Percentiles rank a stretch among this genome's conserved stretches.
Evolutionary conservation across 2,888 invertebrate species (phyloP).

Genomic region (Odontocolon sp.): DNA sequence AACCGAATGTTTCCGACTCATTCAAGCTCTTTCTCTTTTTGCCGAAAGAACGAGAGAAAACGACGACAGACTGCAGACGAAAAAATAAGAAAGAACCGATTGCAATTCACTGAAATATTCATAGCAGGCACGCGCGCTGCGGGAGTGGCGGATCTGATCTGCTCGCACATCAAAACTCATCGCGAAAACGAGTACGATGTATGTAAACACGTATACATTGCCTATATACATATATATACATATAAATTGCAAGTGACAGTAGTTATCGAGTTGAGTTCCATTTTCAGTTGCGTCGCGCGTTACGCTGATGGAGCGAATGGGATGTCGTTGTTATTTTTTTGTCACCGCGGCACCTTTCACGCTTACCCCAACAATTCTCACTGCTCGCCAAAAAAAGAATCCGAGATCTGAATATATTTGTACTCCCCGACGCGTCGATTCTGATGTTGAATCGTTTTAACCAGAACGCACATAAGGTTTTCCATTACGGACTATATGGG

Average conservation of each 20-base stretch:
- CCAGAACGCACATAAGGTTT: neutral
- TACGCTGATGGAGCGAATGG: conserved; percentile 29
- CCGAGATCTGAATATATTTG: conserved; percentile 27
- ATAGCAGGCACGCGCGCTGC: conserved; percentile 40
- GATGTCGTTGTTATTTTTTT: conserved; percentile 36
- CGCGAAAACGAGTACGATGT: too few relatives aligned
- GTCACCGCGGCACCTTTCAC: conserved; percentile 46
- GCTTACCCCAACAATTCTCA: conserved; percentile 38
- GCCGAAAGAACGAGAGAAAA: neutral
- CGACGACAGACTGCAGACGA: neutral
- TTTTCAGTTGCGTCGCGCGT: conserved; percentile 46
- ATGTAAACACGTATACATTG: neutral
- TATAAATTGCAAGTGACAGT: conserved; percentile 1
- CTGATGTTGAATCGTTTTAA: too few relatives aligned
- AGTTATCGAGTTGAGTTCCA: conserved; percentile 46
- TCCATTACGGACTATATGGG: conserved; percentile 35
- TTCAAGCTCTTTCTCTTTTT: neutral
- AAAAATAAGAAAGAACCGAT: conserved; percentile 9
- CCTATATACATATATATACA: neutral
- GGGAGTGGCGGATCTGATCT: neutral
- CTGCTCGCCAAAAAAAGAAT: conserved; percentile 41
- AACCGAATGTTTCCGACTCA: conserved; percentile 9
- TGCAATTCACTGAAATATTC: conserved; percentile 51
- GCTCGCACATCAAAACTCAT: conserved; percentile 31
- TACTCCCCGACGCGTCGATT: neutral